Base-by-base conservation (phyloP, 2,113 vertebrate species). In the Laticauda laticaudata region DNA sequence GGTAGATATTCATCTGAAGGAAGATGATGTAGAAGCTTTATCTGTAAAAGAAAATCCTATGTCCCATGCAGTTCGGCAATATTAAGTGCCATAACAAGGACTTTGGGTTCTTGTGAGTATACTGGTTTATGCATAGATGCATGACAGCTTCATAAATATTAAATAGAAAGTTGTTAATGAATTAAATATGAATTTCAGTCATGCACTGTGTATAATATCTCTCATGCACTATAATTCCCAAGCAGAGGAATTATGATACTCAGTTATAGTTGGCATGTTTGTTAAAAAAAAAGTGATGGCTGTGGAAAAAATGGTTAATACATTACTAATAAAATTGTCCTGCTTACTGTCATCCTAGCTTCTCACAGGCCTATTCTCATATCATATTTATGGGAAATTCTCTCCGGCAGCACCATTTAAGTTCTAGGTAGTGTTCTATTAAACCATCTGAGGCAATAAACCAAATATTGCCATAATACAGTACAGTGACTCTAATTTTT, bases 171-270 rank as follows among this genome's bases (percentile, higher is more conserved):
- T 0, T 92, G 81, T 94, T 1, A 51, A 92, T 94, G 94, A 89
- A 89, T 55, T 89, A 94, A 92, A 95, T 96, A 92, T 26, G 1
- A 90, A 53, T 61, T 21, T 94, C 89, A 61, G 24, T 86, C 91
- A 88, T 89, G 61, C 45, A 51, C 86, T 89, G 55, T 88, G 9
- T 92, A 87, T 59, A 93, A 51, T 0, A 2, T 10, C 8, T 0
- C 0, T 26, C 29, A 34, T 61, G 88, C 86, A 59, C 90, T 92
- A 53, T 43, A 45, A 29, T 93, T 92, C 89, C 88, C 69, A 90
- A 93, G 69, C 6, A 51, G 89, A 91, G 48, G 48, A 93, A 64
- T 69, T 29, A 86, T 39, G 54, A 54, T 89, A 86, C 92, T 90
- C 21, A 93, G 88, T 55, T 59, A 45, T 43, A 53, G 26, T 64